Evolutionary conservation across 2,888 invertebrate genomes (phyloP), one percentile per base, ranked within the genome.

Genomic region (Euplexia lucipara): DNA sequence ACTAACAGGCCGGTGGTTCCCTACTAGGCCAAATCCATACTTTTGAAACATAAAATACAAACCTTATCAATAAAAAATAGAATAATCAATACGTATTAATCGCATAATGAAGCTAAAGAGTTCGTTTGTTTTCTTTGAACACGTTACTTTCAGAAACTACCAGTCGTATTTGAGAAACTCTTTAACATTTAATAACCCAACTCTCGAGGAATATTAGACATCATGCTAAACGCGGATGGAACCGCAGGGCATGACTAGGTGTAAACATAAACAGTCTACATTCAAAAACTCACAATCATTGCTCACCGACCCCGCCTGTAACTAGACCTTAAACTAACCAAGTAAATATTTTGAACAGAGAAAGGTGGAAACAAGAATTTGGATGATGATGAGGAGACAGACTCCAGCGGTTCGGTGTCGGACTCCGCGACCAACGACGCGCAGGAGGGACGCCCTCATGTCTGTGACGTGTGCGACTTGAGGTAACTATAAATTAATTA

Each of bases 371-470:
- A 90, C 63, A 84, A 82, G 45, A 84, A 83, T 16, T 82, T 92
- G 81, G 95, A 95, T 0, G 95, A 95, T n/a, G 95, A 95, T 16
- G 94, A 95, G 34, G 95, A 95, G 78, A 95, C 95, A 0, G 95
- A 95, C 57, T 95, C 95, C 0, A 95, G 94, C 62, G 94, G 94
- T 3, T 94, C 94, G 1, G 86, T 94, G 52, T 95, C 95, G 0
- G 95, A 95, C 77, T 88, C 92, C 0, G 90, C 91, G 1, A 85
- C 87, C 44, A 90, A 89, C 72, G 95, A 94, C 52, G 84, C 90
- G 3, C 89, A 88, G 57, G 94, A 95, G 45, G 89, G 89, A 1
- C 85, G 95, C 0, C 95, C 95, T 0, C 94, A 95, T 62, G 94
- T 94, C 16, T 95, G 95, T 75, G 95, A 95, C 35, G 86, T 95